A percentile compares a stretch with the other conserved stretches of the same genome.
phyloP scores from a whole-genome alignment of 92 coral and sea anemone genomes.

The Phenganax marumi region DNA sequence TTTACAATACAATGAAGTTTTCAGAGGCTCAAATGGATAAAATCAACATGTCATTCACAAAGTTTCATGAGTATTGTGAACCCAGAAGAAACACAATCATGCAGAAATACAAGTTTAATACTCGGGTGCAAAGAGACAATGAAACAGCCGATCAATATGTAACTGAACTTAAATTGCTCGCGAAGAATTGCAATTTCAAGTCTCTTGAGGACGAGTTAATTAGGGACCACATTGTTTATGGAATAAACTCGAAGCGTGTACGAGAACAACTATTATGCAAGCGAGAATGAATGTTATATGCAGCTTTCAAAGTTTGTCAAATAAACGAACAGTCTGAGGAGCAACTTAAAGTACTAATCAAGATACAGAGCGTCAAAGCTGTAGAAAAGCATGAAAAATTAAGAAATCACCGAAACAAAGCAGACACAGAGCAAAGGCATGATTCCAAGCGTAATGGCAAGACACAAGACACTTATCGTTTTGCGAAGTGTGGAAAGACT shows the following conservation, averaged over 20 bases:
- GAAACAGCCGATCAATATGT: no score
- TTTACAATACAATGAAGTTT: constrained; percentile 27
- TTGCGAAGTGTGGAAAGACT: constrained; percentile 5
- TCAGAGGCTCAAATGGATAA: neutral
- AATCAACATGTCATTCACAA: constrained; percentile 7
- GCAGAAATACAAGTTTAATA: constrained; percentile 39
- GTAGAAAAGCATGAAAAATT: no score
- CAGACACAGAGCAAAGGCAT: no score
- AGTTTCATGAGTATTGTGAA: constrained; percentile 36
- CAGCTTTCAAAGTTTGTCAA: neutral
- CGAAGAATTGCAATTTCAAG: no score
- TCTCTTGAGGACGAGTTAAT: no score
- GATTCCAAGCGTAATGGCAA: neutral
- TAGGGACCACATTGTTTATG: no score
- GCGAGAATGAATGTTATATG: neutral
- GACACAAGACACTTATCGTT: neutral
- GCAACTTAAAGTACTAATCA: neutral
- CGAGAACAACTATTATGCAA: constrained; percentile 24
- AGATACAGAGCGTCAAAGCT: no score
- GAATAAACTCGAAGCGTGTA: constrained; percentile 7
- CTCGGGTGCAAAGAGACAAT: constrained; percentile 7
- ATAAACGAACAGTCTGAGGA: no score
- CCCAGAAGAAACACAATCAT: no score
- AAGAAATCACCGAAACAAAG: no score
- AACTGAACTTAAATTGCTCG: no score